phyloP scores from a whole-genome alignment of 2,888 invertebrate species.

The Trachelus troglodyta region DNA sequence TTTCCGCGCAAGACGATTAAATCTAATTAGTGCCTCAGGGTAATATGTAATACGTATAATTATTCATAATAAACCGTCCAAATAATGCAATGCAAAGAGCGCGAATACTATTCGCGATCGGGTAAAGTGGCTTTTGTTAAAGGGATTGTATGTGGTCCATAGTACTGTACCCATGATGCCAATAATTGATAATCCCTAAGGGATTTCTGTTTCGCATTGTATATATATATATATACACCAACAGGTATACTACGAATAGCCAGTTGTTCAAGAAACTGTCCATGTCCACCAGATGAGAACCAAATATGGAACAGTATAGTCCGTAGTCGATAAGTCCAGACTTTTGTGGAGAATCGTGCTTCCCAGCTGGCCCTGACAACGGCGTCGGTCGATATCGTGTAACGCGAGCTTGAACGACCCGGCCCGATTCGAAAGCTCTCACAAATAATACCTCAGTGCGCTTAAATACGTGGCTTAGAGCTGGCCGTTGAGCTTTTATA shows the following conservation, averaged over 20 bases:
- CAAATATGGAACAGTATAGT: neutral
- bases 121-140: neutral
- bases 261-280: neutral
- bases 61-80: neutral
- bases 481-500: neutral
- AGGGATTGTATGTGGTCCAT: neutral
- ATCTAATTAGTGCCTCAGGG: neutral
- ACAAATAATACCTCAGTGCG: conserved; percentile 35
- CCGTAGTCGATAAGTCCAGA: neutral
- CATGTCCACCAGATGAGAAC: neutral
- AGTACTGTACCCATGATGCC: neutral
- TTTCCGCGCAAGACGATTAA: neutral
- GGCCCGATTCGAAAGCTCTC: conserved; percentile 38
- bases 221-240: neutral
- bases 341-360: neutral
- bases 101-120: neutral
- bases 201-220: neutral
- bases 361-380: conserved; percentile 20
- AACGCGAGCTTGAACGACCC: conserved; percentile 38
- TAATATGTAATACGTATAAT: neutral
- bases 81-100: neutral
- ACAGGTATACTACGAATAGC: neutral
- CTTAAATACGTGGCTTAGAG: conserved; percentile 25
- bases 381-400: conserved; percentile 40
- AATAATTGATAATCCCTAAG: neutral